Conservation (phyloP, 2,888 invertebrate genomes). For the Camptogramma bilineatum region DNA sequence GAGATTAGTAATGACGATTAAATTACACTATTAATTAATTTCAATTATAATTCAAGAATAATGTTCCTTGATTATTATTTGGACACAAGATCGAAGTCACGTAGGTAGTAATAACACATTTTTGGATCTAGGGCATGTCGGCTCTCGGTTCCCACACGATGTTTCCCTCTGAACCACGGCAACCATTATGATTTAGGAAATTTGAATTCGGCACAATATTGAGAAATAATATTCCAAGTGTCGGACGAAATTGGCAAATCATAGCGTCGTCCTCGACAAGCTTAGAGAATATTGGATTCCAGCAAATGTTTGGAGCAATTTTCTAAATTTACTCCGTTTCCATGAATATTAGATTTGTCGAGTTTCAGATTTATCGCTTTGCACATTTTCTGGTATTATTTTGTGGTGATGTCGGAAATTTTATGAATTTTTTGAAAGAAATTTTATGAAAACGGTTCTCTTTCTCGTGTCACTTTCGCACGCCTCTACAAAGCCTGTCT, state of each 20-base stretch:
- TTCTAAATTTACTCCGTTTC: slow-evolving; percentile 45
- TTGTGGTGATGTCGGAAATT: slow-evolving; percentile 3
- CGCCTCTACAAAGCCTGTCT: too few species aligned
- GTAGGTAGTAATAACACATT: neutral
- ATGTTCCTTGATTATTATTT: too few species aligned
- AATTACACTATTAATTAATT: too few species aligned
- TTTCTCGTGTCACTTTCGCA: too few species aligned
- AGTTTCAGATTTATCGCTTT: slow-evolving; percentile 34
- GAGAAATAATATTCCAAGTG: slow-evolving; percentile 60
- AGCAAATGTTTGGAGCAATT: slow-evolving; percentile 48
- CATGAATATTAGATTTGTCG: slow-evolving; percentile 39
- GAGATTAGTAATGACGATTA: too few species aligned
- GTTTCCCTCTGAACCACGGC: slow-evolving; percentile 7
- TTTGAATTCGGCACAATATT: slow-evolving; percentile 48
- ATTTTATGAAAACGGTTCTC: too few species aligned
- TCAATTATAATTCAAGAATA: too few species aligned
- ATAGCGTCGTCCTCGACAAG: slow-evolving; percentile 55
- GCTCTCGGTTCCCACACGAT: slow-evolving; percentile 2
- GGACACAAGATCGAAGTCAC: neutral
- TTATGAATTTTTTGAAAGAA: slow-evolving; percentile 6
- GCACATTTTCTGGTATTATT: slow-evolving; percentile 22
- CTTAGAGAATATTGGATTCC: slow-evolving; percentile 52
- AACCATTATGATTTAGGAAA: slow-evolving; percentile 25
- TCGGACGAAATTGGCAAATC: slow-evolving; percentile 68
- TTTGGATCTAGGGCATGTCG: slow-evolving; percentile 4